phyloP scores from a whole-genome alignment of 2,888 invertebrate species.

The Pachydiplax longipennis region DNA sequence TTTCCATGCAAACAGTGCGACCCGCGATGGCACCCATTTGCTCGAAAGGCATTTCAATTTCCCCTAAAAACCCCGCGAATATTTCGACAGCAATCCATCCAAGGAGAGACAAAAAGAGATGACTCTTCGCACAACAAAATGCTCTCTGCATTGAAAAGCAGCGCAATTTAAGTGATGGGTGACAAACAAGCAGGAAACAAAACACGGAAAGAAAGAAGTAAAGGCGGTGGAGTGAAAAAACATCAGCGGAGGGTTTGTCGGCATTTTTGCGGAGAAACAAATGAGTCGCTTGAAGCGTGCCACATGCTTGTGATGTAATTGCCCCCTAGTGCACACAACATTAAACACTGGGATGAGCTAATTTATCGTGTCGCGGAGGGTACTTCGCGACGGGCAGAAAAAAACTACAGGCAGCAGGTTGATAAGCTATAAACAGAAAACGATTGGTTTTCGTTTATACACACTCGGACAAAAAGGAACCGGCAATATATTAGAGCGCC shows the following conservation, averaged over 20 bases:
- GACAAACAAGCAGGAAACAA: not conserved
- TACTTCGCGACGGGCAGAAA: not conserved
- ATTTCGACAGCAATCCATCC: no score
- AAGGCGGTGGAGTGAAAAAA: not conserved
- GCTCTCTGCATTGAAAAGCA: not conserved
- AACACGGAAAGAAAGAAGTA: not conserved
- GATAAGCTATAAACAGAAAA: slow-evolving; percentile 21
- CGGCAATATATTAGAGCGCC: not conserved
- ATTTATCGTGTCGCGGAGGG: slow-evolving; percentile 6
- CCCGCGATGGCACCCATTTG: no score
- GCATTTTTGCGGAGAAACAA: slow-evolving; percentile 19
- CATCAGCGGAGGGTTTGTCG: no score
- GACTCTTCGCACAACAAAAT: not conserved
- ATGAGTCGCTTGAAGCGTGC: slow-evolving; percentile 20
- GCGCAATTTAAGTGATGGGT: not conserved
- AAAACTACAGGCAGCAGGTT: not conserved
- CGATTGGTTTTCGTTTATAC: not conserved
- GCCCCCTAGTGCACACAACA: slow-evolving; percentile 20
- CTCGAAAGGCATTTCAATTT: no score
- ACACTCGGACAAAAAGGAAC: not conserved
- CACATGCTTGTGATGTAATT: slow-evolving; percentile 11
- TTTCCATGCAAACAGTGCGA: no score
- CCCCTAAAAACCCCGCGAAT: no score
- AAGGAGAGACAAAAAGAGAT: not conserved
- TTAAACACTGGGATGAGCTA: slow-evolving; percentile 38